phyloP scores from a whole-genome alignment of 1,140 invertebrate genomes.

The Drosophila orosa region DNA sequence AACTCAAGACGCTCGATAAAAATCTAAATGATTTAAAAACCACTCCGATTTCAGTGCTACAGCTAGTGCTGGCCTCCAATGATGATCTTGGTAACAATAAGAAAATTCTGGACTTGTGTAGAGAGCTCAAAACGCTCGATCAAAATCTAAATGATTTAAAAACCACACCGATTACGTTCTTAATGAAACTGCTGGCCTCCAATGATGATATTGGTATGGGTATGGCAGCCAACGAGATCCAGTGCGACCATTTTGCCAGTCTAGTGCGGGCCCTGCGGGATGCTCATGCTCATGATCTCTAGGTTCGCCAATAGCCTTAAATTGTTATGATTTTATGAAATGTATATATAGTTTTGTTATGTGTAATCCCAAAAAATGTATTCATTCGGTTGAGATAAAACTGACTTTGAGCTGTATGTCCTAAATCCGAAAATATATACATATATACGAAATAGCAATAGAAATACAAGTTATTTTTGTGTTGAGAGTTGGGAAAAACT shows the following conservation, averaged over 20 bases:
- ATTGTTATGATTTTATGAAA: background rate
- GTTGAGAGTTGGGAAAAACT: background rate
- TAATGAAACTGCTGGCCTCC: conserved; percentile 27
- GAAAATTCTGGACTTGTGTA: too few species aligned
- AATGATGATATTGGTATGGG: too few species aligned
- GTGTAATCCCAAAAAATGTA: background rate
- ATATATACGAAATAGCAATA: too few species aligned
- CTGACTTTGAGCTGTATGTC: background rate
- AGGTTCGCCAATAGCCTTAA: background rate
- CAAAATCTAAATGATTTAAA: too few species aligned
- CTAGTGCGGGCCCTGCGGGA: background rate
- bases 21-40: too few species aligned
- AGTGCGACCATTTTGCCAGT: too few species aligned
- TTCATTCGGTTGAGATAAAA: background rate
- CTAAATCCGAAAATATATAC: conserved; percentile 1
- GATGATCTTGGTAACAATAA: too few species aligned
- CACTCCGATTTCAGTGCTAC: too few species aligned
- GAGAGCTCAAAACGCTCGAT: too few species aligned
- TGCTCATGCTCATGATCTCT: background rate
- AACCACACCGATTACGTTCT: conserved; percentile 19
- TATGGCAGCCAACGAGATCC: too few species aligned
- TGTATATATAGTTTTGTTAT: background rate
- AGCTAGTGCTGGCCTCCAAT: too few species aligned
- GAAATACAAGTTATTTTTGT: background rate
- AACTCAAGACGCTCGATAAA: background rate